These are phyloP conservation scores for Galerucella nymphaeae DNA, from an alignment of 2,888 invertebrate species.

Conservation along the genomic window DNA sequence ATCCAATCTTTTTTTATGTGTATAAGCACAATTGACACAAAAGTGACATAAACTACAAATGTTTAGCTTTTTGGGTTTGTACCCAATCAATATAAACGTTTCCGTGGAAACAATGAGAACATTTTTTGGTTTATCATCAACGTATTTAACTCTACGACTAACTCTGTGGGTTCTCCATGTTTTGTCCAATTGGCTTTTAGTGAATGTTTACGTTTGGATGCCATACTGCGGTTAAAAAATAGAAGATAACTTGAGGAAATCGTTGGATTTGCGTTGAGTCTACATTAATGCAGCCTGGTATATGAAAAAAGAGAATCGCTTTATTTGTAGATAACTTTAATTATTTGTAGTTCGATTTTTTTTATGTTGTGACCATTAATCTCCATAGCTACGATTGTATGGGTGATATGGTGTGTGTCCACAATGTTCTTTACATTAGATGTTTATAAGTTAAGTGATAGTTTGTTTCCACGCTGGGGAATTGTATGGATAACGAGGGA, in stretches of 20 bases:
- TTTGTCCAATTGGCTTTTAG: too few species aligned
- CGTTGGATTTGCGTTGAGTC: too few species aligned
- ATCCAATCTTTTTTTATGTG: neutral
- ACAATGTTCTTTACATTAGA: neutral
- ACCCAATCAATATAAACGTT: conserved; percentile 14
- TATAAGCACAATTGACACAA: neutral
- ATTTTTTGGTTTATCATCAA: too few species aligned
- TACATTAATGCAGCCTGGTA: neutral
- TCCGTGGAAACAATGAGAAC: neutral
- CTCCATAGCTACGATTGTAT: neutral
- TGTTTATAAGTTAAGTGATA: neutral
- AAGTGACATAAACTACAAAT: conserved; percentile 13
- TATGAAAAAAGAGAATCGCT: too few species aligned
- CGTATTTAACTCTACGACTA: too few species aligned
- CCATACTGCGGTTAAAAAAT: too few species aligned
- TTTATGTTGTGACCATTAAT: neutral
- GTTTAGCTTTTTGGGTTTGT: neutral
- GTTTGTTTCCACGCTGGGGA: conserved; percentile 58
- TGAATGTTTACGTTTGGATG: too few species aligned
- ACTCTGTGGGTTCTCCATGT: too few species aligned
- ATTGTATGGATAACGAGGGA: conserved; percentile 62
- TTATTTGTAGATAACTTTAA: neutral
- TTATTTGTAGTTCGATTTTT: neutral
- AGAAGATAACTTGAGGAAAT: too few species aligned
- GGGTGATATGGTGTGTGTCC: neutral